A percentile compares a stretch with the other conserved stretches of the same genome.
phyloP scores from a whole-genome alignment of 1,140 invertebrate genomes.

The Tetragnatha versicolor region DNA sequence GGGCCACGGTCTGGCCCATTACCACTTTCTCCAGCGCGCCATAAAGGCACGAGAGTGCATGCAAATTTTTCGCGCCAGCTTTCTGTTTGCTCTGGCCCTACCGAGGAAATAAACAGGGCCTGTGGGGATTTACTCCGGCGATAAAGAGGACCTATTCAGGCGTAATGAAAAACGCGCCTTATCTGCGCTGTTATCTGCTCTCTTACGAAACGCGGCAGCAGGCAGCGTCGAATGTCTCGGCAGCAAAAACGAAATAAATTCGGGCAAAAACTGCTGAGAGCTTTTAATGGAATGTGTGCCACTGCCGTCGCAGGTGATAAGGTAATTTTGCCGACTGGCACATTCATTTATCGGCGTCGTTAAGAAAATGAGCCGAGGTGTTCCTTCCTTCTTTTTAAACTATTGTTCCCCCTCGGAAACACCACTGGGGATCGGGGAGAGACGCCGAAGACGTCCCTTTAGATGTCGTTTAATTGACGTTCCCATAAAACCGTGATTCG shows the following conservation, averaged over 20 bases:
- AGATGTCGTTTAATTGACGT: constrained; percentile 29
- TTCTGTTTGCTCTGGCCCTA: no score
- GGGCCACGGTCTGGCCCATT: no score
- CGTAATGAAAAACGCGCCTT: neutral
- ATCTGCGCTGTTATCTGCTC: neutral
- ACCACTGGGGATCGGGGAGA: neutral
- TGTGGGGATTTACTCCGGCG: no score
- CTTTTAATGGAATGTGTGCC: neutral
- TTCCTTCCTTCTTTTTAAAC: neutral
- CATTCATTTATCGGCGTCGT: constrained; percentile 33
- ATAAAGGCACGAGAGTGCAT: no score
- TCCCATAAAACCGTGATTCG: constrained; percentile 35
- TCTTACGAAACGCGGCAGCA: neutral
- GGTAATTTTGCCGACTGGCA: constrained; percentile 28
- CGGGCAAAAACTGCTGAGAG: neutral
- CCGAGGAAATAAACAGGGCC: no score
- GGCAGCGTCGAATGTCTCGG: constrained; percentile 4
- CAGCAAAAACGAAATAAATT: neutral
- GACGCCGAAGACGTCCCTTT: neutral
- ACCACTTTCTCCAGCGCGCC: no score
- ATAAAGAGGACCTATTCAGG: no score
- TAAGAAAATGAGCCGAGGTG: constrained; percentile 30
- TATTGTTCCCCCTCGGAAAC: constrained; percentile 22
- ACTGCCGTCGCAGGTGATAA: constrained; percentile 15
- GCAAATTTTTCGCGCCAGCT: no score